Percentiles rank a stretch among this genome's conserved stretches.
Evolutionary conservation across 2,888 invertebrate species (phyloP).

Genomic region (Leptopilina myrica): DNA sequence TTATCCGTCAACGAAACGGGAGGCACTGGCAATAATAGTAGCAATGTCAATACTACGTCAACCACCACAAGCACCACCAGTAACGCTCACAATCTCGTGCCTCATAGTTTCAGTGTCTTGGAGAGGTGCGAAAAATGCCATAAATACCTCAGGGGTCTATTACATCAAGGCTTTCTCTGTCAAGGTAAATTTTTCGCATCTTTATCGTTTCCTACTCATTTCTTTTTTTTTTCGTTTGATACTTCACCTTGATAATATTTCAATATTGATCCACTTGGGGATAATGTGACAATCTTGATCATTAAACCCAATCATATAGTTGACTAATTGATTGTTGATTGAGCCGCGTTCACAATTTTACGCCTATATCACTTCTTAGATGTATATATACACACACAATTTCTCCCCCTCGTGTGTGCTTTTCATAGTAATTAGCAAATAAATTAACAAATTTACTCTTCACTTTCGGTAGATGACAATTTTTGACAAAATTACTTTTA

Average conservation of each 20-base stretch:
- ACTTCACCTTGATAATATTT: neutral
- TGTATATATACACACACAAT: too few relatives aligned
- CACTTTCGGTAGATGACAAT: too few relatives aligned
- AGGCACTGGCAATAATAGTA: conserved; percentile 54
- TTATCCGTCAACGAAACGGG: conserved; percentile 55
- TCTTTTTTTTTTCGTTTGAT: too few relatives aligned
- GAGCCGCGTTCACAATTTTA: neutral
- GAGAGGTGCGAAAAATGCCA: conserved; percentile 86
- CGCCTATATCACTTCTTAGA: neutral
- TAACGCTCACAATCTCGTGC: conserved; percentile 78
- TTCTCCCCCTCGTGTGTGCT: too few relatives aligned
- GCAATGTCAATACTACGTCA: conserved; percentile 51
- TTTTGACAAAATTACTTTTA: too few relatives aligned
- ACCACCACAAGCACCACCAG: conserved; percentile 53
- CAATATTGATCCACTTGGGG: too few relatives aligned
- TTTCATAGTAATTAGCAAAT: too few relatives aligned
- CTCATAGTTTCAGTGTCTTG: conserved; percentile 83
- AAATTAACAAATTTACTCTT: too few relatives aligned
- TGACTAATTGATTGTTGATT: neutral
- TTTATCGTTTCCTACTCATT: neutral
- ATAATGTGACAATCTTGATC: neutral
- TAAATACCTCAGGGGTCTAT: conserved; percentile 83
- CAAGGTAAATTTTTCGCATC: conserved; percentile 76
- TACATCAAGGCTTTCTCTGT: conserved; percentile 85
- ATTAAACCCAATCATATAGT: neutral